Percentiles rank a stretch among this genome's conserved stretches.
Conservation (phyloP, 2,797 vertebrate species). For the Leucoraja ocellata region DNA sequence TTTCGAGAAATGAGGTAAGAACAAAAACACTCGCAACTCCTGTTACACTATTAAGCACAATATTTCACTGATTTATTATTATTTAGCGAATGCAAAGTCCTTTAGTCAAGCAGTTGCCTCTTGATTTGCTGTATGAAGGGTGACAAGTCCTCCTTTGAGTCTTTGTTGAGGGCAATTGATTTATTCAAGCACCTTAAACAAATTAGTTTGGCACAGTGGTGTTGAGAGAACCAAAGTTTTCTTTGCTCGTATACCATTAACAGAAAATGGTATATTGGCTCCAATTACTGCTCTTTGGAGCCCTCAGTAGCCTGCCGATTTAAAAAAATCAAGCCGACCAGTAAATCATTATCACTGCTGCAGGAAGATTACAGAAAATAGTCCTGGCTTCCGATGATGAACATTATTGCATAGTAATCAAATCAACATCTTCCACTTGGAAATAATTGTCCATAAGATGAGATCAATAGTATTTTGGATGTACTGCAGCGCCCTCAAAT, state of each 20-base stretch:
- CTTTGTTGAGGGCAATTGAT: not conserved
- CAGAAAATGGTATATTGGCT: not conserved
- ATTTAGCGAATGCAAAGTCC: no score
- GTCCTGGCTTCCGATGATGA: not conserved
- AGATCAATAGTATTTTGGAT: not conserved
- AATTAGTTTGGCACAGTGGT: not conserved
- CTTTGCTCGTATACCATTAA: not conserved
- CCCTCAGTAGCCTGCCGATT: not conserved
- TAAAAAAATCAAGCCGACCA: not conserved
- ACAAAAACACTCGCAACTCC: not conserved
- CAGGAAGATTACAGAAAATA: not conserved
- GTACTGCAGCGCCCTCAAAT: not conserved
- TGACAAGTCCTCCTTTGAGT: no score
- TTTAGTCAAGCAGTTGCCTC: no score
- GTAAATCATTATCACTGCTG: not conserved
- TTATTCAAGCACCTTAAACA: not conserved
- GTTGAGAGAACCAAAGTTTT: not conserved
- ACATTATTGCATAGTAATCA: not conserved
- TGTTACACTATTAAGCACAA: not conserved
- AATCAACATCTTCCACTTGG: not conserved
- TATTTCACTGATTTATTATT: not conserved
- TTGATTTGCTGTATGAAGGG: no score
- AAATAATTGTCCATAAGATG: not conserved
- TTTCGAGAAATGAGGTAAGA: not conserved
- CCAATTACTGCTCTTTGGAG: not conserved